Percentiles rank a stretch among this genome's conserved stretches.
These are phyloP conservation scores for Saccostrea echinata DNA, from an alignment of 1,140 invertebrate species.

Conservation along the genomic window DNA sequence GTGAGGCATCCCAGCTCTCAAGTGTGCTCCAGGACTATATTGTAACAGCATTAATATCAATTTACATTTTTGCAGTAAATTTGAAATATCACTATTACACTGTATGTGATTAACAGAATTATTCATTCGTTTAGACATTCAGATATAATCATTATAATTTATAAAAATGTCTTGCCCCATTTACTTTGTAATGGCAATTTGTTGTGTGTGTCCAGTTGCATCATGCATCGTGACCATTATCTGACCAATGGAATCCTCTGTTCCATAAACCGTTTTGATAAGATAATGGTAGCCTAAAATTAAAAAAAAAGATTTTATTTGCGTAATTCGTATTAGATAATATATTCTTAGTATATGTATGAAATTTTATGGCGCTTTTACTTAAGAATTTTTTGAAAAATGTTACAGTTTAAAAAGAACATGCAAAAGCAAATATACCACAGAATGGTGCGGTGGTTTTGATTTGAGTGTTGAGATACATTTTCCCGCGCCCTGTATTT, in stretches of 20 bases:
- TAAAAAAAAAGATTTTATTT: background rate
- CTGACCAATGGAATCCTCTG: background rate
- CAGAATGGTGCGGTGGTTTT: constrained; percentile 54
- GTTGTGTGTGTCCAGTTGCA: background rate
- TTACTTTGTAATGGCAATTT: constrained; percentile 1
- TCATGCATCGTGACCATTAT: background rate
- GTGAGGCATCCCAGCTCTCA: constrained; percentile 7
- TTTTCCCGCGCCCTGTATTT: constrained; percentile 72
- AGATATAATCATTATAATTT: too few species aligned
- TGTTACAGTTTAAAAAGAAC: too few species aligned
- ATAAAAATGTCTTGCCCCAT: background rate
- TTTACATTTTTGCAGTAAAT: background rate
- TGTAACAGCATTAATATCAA: background rate
- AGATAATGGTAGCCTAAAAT: constrained; percentile 10
- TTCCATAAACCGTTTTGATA: background rate
- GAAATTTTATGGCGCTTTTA: too few species aligned
- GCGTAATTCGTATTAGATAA: too few species aligned
- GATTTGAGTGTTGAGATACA: constrained; percentile 59
- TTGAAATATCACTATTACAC: background rate
- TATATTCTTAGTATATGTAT: too few species aligned
- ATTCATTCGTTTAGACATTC: background rate
- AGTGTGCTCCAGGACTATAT: background rate
- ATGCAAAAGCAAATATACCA: constrained; percentile 50
- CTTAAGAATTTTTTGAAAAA: too few species aligned
- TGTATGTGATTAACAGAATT: background rate